These are phyloP conservation scores for Calliopum simillimum DNA, from an alignment of 2,888 invertebrate genomes.

Conservation along the genomic window DNA sequence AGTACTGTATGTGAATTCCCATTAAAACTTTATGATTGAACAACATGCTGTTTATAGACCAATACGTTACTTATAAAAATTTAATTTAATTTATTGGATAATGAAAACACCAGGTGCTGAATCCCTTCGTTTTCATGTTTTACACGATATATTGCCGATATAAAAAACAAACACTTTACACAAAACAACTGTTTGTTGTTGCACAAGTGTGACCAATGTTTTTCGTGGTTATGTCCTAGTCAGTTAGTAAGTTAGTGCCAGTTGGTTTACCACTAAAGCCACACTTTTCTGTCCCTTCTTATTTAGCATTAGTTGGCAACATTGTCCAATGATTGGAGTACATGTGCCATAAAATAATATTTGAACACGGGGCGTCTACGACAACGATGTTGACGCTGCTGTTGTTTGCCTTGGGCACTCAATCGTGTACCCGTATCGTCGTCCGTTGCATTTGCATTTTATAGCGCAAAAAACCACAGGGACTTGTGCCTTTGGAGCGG, in stretches of 20 bases:
- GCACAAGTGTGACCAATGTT: not conserved
- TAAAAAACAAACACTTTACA: too few species aligned
- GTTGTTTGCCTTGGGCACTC: not conserved
- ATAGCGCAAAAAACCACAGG: too few species aligned
- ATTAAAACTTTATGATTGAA: too few species aligned
- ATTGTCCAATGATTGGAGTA: not conserved
- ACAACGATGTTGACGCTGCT: not conserved
- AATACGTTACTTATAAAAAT: too few species aligned
- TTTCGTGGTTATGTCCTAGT: not conserved
- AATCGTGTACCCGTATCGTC: not conserved
- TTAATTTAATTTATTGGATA: too few species aligned
- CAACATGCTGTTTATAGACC: too few species aligned
- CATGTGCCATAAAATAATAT: slow-evolving; percentile 1
- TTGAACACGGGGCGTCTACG: not conserved
- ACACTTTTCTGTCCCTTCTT: not conserved
- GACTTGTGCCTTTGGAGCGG: too few species aligned
- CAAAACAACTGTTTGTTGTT: too few species aligned
- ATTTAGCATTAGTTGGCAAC: not conserved
- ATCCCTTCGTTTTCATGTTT: too few species aligned
- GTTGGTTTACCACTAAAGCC: not conserved
- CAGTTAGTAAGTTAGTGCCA: slow-evolving; percentile 4
- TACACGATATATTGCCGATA: too few species aligned
- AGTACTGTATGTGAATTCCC: too few species aligned
- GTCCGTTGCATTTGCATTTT: not conserved
- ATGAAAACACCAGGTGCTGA: too few species aligned